Base-by-base conservation (phyloP, 2,113 vertebrate species). In the Carassius auratus region DNA sequence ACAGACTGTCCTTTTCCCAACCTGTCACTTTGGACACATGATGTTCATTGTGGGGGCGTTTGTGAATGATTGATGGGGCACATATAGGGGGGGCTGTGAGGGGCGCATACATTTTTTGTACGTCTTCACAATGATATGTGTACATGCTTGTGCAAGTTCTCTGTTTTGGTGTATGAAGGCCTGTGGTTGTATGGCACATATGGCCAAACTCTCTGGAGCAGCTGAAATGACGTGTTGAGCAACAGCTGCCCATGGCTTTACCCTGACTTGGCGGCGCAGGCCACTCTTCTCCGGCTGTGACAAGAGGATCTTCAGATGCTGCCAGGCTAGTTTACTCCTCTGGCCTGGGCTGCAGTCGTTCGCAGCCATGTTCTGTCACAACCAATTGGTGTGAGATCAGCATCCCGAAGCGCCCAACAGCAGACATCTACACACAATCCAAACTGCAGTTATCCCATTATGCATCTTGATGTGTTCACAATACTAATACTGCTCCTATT, bases 231-330 rank as follows among this genome's bases (percentile, higher is more conserved):
- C 26, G 21, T 52, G 23, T 50, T 68, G 79, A 81, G 50, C 36
- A 84, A 36, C 87, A 81, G 76, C 86, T 82, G 85, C 62, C 71
- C n/a, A 19, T 36, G 42, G 42, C 79, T 10, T 68, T 33, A 19
- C 23, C 23, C 62, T 30, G 42, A 26, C 36, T 42, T 50, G 69
- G 62, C 19, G 14, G 19, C 23, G 2, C 59, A 23, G n/a, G 64
- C 66, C 36, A 64, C 74, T 48, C 64, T 45, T 64, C 50, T 79
- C 74, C 52, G 66, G 55, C 61, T 13, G 0, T 81, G 77, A 86
- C 77, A 61, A 23, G 74, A 61, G 23, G 21, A 23, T 17, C 15
- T 69, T 62, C 78, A 26, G 61, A 81, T 26, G 61, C 19, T 81
- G 78, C 78, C 79, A 81, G 62, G 42, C 38, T 68, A 69, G 79